A percentile compares a stretch with the other conserved stretches of the same genome.
These are phyloP conservation scores for Bovichtus variegatus DNA, from an alignment of 2,797 vertebrate genomes.

Conservation along the genomic window DNA sequence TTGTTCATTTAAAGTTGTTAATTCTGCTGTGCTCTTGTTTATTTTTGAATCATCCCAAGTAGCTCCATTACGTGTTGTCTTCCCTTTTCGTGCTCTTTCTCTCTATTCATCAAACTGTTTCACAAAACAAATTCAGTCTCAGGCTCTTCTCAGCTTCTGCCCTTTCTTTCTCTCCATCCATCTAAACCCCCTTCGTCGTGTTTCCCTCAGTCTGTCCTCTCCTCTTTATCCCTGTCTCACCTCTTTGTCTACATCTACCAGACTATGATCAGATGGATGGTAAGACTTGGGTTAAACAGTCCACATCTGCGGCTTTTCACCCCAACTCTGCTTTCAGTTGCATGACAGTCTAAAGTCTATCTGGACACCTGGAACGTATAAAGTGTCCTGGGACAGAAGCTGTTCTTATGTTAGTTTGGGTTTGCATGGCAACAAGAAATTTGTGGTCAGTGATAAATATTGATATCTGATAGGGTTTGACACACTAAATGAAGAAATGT, in stretches of 20 bases:
- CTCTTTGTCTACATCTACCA: background rate
- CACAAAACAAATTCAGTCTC: background rate
- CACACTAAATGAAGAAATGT: background rate
- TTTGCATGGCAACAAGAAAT: constrained; percentile 14
- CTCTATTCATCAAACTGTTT: background rate
- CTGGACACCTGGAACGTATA: constrained; percentile 47
- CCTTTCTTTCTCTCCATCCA: background rate
- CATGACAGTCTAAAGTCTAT: constrained; percentile 19
- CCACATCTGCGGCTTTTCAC: background rate
- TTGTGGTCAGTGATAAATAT: constrained; percentile 7
- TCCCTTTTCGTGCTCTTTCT: background rate
- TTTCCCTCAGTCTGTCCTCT: background rate
- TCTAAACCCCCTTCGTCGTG: background rate
- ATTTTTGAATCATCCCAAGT: background rate
- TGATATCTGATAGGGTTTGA: background rate
- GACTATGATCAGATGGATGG: background rate
- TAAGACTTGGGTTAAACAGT: background rate
- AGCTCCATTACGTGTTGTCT: constrained; percentile 10
- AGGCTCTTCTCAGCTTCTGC: background rate
- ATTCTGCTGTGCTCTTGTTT: constrained; percentile 1
- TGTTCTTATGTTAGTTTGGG: background rate
- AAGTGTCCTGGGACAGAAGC: constrained; percentile 5
- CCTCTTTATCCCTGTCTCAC: background rate
- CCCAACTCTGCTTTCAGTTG: background rate
- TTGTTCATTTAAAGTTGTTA: background rate